Conservation (phyloP, 1,140 invertebrate species). For the Drosophila subobscura region DNA sequence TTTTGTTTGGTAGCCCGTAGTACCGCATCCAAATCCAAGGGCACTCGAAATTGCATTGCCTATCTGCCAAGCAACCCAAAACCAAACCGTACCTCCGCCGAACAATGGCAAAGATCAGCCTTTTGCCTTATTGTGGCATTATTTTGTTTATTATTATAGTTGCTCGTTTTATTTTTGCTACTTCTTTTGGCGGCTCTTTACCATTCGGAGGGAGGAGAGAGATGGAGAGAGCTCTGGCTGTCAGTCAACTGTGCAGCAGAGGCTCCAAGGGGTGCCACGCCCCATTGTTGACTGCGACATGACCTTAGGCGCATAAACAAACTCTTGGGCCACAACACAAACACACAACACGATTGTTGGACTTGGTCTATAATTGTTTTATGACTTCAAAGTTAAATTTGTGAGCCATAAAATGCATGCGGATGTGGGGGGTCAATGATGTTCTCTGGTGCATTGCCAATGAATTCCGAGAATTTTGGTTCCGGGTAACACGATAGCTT, state of each 20-base stretch:
- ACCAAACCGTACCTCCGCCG: conserved; percentile 6
- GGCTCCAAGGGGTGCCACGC: conserved; percentile 35
- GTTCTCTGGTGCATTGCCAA: conserved; percentile 44
- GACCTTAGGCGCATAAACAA: conserved; percentile 79
- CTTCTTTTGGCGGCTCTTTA: conserved; percentile 38
- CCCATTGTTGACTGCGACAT: conserved; percentile 45
- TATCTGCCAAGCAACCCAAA: conserved; percentile 24
- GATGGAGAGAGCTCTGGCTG: conserved; percentile 35
- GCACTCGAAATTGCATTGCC: conserved; percentile 51
- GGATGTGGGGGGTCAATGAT: conserved; percentile 53
- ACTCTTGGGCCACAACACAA: conserved; percentile 34
- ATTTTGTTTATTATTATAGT: conserved; percentile 64
- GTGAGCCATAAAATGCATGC: conserved; percentile 41
- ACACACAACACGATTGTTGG: conserved; percentile 19
- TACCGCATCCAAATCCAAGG: conserved; percentile 45
- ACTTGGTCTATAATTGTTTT: conserved; percentile 62
- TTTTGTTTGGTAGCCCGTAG: conserved; percentile 20
- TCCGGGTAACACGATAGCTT: not conserved
- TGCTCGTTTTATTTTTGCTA: conserved; percentile 48
- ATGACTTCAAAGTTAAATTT: conserved; percentile 54
- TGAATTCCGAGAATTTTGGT: conserved; percentile 1
- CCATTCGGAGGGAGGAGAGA: conserved; percentile 5
- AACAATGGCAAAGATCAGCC: conserved; percentile 51
- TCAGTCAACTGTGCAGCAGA: conserved; percentile 39
- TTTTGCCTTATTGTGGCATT: conserved; percentile 53